Conservation (phyloP, 2,888 invertebrate species). For the Tenthredo notha region DNA sequence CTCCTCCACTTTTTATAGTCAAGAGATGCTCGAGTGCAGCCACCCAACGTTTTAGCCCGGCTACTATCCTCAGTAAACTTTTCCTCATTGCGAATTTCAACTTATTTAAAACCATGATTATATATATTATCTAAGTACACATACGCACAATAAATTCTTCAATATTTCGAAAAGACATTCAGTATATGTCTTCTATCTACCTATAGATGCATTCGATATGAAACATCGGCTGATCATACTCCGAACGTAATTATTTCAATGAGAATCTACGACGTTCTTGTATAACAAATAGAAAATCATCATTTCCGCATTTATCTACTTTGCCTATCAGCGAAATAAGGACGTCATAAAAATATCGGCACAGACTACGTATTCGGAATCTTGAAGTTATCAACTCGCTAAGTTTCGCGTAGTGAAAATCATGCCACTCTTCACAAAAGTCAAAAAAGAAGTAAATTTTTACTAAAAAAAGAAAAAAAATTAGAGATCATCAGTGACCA, state of each 20-base stretch:
- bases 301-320: background rate
- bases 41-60: slow-evolving; percentile 37
- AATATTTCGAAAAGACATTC: background rate
- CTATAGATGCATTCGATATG: background rate
- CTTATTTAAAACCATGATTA: slow-evolving; percentile 7
- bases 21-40: slow-evolving; percentile 44
- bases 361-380: background rate
- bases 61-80: slow-evolving; percentile 29
- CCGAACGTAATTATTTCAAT: background rate
- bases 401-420: background rate
- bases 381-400: background rate
- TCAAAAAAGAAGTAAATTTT: too few species aligned
- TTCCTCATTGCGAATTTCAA: background rate
- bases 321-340: background rate
- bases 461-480: too few species aligned
- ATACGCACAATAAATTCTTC: background rate
- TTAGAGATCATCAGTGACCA: background rate
- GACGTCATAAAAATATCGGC: background rate
- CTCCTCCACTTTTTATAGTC: slow-evolving; percentile 27
- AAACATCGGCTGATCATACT: background rate
- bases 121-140: background rate
- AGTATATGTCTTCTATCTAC: background rate
- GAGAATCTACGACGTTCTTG: background rate
- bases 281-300: background rate
- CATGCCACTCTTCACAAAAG: too few species aligned